Evolutionary conservation across 2,797 vertebrate species (phyloP), one percentile per base, ranked within the genome.

Genomic region (Trachurus trachurus): DNA sequence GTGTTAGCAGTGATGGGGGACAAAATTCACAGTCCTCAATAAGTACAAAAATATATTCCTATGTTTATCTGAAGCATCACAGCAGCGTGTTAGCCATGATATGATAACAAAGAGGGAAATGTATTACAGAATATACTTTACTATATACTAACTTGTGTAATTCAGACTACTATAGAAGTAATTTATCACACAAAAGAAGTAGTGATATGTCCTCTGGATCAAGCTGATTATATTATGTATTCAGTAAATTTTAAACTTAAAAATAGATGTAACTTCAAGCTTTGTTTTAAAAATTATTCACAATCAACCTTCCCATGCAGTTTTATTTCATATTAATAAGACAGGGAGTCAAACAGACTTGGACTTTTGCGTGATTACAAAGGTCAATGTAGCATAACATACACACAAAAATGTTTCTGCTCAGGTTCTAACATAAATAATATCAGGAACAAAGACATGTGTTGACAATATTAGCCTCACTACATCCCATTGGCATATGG

Each of bases 381-480:
- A 26, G 26, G 26, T 26, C 26, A 26, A 26, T 26, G 3, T 34
- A 34, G 16, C 6, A 40, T 26, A n/a, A 69, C 59, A 66, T 40
- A 13, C 60, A 40, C 9, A 56, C 45, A 11, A 52, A 53, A 71
- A 29, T 54, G 53, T 34, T 74, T 52, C 37, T 15, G 70, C 9
- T 54, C n/a, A 47, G 26, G 13, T 40, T 67, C 21, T 44, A 31
- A 26, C 21, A 34, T 57, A 45, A 71, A 66, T 49, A 62, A 47
- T 40, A 74, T 50, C 22, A 67, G 29, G 53, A 50, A 63, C 69
- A 70, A 45, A 64, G 9, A 26, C 76, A 73, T 15, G 5, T 72
- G 68, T 76, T 79, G 50, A 45, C 53, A 76, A 65, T 82, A 6
- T 34, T 34, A 34, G 31, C 31, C 6, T 73, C 72, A 57, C 21